Conservation (phyloP, 1,140 invertebrate species). For the Odontomachus brunneus region DNA sequence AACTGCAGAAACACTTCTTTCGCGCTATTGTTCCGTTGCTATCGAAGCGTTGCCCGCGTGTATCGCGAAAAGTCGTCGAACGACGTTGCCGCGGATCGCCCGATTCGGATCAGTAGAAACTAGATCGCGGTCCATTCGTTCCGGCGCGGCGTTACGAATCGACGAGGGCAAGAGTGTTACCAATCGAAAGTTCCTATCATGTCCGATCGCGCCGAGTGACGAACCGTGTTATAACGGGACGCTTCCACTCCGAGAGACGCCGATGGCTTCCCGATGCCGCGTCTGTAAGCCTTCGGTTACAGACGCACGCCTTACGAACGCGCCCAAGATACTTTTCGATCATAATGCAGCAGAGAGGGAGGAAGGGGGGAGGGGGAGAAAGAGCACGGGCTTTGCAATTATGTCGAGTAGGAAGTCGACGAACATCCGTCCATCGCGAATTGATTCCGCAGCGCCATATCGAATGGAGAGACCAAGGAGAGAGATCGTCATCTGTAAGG, state of each 20-base stretch:
- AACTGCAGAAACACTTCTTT: slow-evolving; percentile 56
- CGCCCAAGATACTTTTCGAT: no score
- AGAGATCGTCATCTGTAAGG: no score
- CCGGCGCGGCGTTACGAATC: slow-evolving; percentile 61
- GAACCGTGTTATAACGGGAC: slow-evolving; percentile 47
- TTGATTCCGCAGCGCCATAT: no score
- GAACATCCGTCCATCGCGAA: no score
- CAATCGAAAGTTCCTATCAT: slow-evolving; percentile 65
- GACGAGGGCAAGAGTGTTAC: slow-evolving; percentile 68
- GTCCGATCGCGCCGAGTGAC: slow-evolving; percentile 52
- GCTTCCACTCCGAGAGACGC: background rate
- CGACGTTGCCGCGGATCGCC: slow-evolving; percentile 46
- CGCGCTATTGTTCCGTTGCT: slow-evolving; percentile 48
- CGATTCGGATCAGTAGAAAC: slow-evolving; percentile 68
- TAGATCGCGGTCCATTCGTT: slow-evolving; percentile 65
- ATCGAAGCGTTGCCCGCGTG: slow-evolving; percentile 47
- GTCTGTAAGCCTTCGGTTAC: background rate
- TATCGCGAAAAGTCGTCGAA: slow-evolving; percentile 58
- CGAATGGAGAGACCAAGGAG: no score
- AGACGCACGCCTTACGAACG: background rate
- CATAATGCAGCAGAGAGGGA: no score
- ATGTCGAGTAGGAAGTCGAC: no score
- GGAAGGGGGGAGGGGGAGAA: no score
- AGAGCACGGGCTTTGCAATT: no score
- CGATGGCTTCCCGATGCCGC: background rate